Base-by-base conservation (phyloP, 1,140 invertebrate genomes). In the Hormaphis cornu region DNA sequence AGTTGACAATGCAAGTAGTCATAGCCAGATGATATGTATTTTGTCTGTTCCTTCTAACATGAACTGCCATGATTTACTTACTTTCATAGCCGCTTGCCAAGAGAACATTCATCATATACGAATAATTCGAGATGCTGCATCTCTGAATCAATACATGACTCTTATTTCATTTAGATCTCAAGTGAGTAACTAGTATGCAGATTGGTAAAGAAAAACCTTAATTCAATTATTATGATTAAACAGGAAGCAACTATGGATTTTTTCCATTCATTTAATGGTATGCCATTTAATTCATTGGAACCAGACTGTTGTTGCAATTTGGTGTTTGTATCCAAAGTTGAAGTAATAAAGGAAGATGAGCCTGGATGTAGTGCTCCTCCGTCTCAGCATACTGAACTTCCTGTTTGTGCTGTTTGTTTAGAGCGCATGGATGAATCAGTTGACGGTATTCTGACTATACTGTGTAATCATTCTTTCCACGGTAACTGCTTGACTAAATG, bases 401-500 rank as follows among this genome's bases (percentile, higher is more conserved):
- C 96, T n/a, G 96, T 90, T 4, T 99, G 97, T 81, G 91, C 96
- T 8, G 94, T 98, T 18, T 98, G 95, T 73, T 78, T 95, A 76
- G 97, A 99, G 79, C 85, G 94, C 74, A 97, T 94, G 95, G 95
- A 99, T 80, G 95, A 98, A 80, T 94, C 91, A 72, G 91, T 98
- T 1, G 95, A 98, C 79, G 95, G 95, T 3, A 89, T 99, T 72
- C 81, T 99, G 66, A 98, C 95, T 6, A 97, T 99, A 75, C 82
- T 99, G 35, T 99, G 97, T 77, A 98, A 98, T 81, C 97, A 99
- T 80, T 89, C 94, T 0, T 99, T 98, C 79, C 97, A 99, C 81
- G 87, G 90, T 18, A 87, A 86, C 73, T 99, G 97, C 80, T 81
- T 99, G 33, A 86, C 90, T 63, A 90, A 98, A 78, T 99, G 97